Percentiles rank a stretch among this genome's conserved stretches.
These are phyloP conservation scores for Icerya purchasi DNA, from an alignment of 2,888 invertebrate genomes.

Conservation along the genomic window DNA sequence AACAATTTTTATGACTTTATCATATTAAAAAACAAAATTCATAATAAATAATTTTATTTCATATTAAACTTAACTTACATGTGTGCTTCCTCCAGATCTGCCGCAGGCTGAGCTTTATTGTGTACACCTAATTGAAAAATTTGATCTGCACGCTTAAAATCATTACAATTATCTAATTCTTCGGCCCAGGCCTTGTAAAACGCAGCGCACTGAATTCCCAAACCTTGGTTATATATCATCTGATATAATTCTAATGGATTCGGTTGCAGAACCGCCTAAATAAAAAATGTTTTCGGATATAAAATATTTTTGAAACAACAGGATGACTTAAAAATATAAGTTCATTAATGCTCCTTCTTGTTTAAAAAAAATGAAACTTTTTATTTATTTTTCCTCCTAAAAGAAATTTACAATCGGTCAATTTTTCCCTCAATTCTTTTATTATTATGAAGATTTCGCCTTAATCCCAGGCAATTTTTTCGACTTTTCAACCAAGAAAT, in stretches of 20 bases:
- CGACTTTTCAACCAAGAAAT: too few relatives aligned
- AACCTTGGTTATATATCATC: constrained; percentile 52
- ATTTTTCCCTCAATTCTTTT: too few relatives aligned
- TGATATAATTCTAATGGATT: constrained; percentile 61
- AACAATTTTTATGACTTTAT: too few relatives aligned
- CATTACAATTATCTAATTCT: constrained; percentile 58
- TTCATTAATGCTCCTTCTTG: too few relatives aligned
- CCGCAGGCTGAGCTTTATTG: constrained; percentile 54
- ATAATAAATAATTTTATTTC: background rate
- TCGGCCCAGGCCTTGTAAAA: constrained; percentile 81
- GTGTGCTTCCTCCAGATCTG: constrained; percentile 51
- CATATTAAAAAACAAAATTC: background rate
- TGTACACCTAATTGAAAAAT: constrained; percentile 57
- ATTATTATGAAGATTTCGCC: too few relatives aligned
- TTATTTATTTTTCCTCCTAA: too few relatives aligned
- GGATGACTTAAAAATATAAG: too few relatives aligned
- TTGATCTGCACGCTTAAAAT: constrained; percentile 61
- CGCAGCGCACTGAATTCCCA: constrained; percentile 59
- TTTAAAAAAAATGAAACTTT: too few relatives aligned
- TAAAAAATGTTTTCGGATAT: too few relatives aligned
- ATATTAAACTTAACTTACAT: constrained; percentile 30
- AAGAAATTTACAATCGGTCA: too few relatives aligned
- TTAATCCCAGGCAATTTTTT: too few relatives aligned
- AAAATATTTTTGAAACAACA: too few relatives aligned
- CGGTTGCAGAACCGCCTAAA: constrained; percentile 55